phyloP scores from a whole-genome alignment of 2,797 vertebrate genomes.

The Pelochelys cantorii region DNA sequence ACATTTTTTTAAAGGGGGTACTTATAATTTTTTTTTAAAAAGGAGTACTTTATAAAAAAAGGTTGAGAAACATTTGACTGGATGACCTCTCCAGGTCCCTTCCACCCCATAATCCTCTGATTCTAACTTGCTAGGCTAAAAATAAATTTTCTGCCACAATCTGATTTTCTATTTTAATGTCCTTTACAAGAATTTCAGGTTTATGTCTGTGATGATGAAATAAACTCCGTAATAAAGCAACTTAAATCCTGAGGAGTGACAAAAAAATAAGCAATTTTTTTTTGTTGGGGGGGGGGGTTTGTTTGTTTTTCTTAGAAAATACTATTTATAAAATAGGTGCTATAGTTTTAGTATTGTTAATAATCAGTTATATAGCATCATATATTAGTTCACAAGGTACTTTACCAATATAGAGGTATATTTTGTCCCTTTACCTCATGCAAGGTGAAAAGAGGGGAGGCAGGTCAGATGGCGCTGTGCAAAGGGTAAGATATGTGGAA shows the following conservation, averaged over 20 bases:
- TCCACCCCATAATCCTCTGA: background rate
- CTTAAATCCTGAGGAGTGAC: accelerated
- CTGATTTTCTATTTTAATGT: constrained; percentile 32
- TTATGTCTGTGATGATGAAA: background rate
- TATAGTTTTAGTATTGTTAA: background rate
- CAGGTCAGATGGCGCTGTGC: background rate
- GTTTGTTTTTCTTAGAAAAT: background rate
- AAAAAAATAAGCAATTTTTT: background rate
- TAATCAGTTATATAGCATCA: background rate
- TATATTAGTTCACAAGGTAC: background rate
- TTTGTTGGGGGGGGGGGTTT: no score
- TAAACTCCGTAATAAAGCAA: background rate
- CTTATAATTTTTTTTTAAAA: no score
- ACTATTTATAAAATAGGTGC: background rate
- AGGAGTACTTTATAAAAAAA: no score
- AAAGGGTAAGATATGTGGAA: background rate
- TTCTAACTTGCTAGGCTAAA: background rate
- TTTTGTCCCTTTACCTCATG: background rate
- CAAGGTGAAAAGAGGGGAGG: background rate
- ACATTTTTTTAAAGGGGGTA: no score
- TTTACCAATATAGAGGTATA: background rate
- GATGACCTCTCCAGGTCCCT: background rate
- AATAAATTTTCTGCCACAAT: no score
- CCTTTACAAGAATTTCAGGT: background rate
- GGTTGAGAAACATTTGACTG: no score